Percentiles rank a stretch among this genome's conserved stretches.
Conservation (phyloP, 2,888 invertebrate genomes). For the Chymomyza fuscimana region DNA sequence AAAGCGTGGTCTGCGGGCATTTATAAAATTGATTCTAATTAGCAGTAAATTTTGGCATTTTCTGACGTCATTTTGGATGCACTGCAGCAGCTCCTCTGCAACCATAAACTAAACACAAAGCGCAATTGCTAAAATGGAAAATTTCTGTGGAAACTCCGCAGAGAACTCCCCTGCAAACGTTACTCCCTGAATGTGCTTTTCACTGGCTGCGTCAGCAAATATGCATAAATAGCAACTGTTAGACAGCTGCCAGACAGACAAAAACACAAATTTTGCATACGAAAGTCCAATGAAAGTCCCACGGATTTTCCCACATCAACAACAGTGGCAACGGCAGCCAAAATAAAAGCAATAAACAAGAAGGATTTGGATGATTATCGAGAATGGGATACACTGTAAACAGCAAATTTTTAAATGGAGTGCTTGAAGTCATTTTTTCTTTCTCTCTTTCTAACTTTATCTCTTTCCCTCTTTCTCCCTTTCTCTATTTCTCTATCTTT, state of each 20-base stretch:
- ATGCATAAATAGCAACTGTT: constrained; percentile 25
- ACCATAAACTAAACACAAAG: constrained; percentile 11
- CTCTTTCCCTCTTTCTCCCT: too few species aligned
- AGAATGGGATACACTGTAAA: not conserved
- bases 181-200: not conserved
- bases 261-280: constrained; percentile 3
- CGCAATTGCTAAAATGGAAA: not conserved
- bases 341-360: constrained; percentile 19
- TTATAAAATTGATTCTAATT: constrained; percentile 51
- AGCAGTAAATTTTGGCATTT: constrained; percentile 33
- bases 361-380: not conserved
- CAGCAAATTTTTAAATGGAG: too few species aligned
- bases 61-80: not conserved
- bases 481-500: too few species aligned
- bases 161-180: not conserved
- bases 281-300: constrained; percentile 5
- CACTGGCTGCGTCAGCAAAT: constrained; percentile 15
- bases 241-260: constrained; percentile 24
- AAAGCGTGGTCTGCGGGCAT: constrained; percentile 6
- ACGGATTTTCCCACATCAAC: constrained; percentile 4
- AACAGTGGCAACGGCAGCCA: not conserved
- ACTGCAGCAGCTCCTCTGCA: constrained; percentile 2
- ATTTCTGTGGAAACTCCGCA: not conserved
- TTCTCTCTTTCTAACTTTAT: too few species aligned
- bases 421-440: too few species aligned